These are phyloP conservation scores for Metridium senile DNA, from an alignment of 92 coral and sea anemone species.

Conservation along the genomic window DNA sequence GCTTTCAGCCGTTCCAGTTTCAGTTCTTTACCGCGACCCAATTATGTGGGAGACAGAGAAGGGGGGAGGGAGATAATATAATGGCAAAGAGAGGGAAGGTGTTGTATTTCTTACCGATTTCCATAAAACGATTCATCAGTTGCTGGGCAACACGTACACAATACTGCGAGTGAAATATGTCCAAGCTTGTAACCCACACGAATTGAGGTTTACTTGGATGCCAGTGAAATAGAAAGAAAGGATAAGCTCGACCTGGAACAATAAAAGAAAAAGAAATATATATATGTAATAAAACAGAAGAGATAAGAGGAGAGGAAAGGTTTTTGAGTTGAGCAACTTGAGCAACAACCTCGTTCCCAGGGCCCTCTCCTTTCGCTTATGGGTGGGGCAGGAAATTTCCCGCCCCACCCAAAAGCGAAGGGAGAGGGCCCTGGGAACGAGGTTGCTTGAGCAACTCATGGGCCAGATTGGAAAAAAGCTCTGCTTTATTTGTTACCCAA, in stretches of 20 bases:
- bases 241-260: constrained; percentile 10
- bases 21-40: neutral
- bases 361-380: too few species aligned
- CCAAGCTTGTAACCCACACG: constrained; percentile 6
- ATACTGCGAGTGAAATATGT: constrained; percentile 17
- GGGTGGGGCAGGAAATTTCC: too few species aligned
- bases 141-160: constrained; percentile 15
- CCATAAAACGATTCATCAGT: constrained; percentile 10
- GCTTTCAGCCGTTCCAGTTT: too few species aligned
- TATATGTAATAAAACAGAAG: too few species aligned
- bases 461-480: too few species aligned
- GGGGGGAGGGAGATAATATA: neutral
- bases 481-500: too few species aligned
- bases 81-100: neutral
- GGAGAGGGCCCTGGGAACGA: too few species aligned
- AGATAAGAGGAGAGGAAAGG: too few species aligned
- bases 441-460: too few species aligned
- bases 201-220: constrained; percentile 37
- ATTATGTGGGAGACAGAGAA: neutral
- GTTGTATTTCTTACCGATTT: neutral
- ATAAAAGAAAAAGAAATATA: neutral
- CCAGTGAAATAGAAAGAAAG: constrained; percentile 37
- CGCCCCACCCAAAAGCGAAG: too few species aligned
- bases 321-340: too few species aligned
- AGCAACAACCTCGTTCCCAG: too few species aligned